Evolutionary conservation across 2,888 invertebrate genomes (phyloP), one percentile per base, ranked within the genome.

Genomic region (Saturnia japonica): DNA sequence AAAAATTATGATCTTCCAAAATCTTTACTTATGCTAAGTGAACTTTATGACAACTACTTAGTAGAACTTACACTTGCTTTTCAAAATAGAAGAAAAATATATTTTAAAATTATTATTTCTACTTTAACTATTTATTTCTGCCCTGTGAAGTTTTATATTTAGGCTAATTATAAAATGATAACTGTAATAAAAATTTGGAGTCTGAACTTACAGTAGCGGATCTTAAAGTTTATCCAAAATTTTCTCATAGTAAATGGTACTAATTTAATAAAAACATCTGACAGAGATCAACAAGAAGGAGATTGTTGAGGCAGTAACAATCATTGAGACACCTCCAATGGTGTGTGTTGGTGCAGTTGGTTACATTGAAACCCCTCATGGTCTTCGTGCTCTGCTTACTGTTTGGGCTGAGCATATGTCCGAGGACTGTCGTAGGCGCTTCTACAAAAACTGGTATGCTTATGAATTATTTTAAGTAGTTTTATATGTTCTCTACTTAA

Each of bases 251-350:
- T 57, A 14, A 8, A 28, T 7, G n/a, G 12, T 12, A 43, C 1
- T 47, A 62, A 45, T 1, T 14, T 3, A 28, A 6, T 68, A 28
- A 54, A 0, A 67, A 28, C 51, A 1, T 54, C 45, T 70, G 68
- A 12, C 91, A 98, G 99, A 99, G 96, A 97, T 99, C 75, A 99
- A 99, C 95, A 99, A 99, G 95, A 99, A 99, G 94, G 99, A 99
- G 94, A 98, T 99, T 73, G 99, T 99, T 40, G 99, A 99, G 91
- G 98, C 99, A 67, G 99, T 99, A 2, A 99, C 99, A 42, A 97
- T 99, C 84, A 95, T 99, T 82, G 99, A 99, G 94, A 97, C 99
- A 4, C 99, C 99, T 72, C 99, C 99, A 60, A 98, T 99, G 98
- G 96, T 99, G 74, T 96, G 98, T 75, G 99, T 99, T 76, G 99